Conservation (phyloP, 64 coral and sea anemone genomes). For the Porites lutea region DNA sequence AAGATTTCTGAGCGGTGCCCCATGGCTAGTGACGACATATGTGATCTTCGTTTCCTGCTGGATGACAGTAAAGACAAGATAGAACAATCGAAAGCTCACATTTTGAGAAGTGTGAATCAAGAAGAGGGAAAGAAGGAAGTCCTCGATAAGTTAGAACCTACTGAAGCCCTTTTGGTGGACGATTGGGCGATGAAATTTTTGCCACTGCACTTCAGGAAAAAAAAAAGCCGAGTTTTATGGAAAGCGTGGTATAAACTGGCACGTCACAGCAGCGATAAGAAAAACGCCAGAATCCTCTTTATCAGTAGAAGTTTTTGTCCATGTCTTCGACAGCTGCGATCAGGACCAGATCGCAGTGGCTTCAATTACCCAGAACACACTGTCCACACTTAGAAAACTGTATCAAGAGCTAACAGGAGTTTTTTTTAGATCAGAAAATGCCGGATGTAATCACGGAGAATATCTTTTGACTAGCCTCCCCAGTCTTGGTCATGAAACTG, state of each 20-base stretch:
- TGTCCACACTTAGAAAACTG: background rate
- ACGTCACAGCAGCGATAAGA: slow-evolving; percentile 31
- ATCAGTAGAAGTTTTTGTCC: background rate
- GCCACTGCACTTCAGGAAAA: no score
- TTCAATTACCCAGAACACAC: slow-evolving; percentile 1
- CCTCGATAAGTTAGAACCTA: no score
- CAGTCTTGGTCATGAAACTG: slow-evolving; percentile 19
- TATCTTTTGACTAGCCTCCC: slow-evolving; percentile 46
- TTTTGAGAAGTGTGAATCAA: no score
- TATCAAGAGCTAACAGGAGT: background rate
- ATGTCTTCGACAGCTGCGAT: background rate
- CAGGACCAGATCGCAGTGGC: background rate
- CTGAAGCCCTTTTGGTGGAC: no score
- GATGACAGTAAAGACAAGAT: no score
- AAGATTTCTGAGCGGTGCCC: no score
- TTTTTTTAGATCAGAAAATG: slow-evolving; percentile 14
- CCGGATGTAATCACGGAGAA: slow-evolving; percentile 15
- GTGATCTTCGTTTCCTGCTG: no score
- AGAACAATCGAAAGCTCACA: no score
- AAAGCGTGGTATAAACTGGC: slow-evolving; percentile 43
- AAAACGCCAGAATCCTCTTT: background rate
- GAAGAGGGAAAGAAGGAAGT: no score
- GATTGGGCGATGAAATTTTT: no score
- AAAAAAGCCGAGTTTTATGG: slow-evolving; percentile 21
- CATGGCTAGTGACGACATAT: no score